Evolutionary conservation across 1,140 invertebrate species (phyloP).

Genomic region (Heliconius hermathena): DNA sequence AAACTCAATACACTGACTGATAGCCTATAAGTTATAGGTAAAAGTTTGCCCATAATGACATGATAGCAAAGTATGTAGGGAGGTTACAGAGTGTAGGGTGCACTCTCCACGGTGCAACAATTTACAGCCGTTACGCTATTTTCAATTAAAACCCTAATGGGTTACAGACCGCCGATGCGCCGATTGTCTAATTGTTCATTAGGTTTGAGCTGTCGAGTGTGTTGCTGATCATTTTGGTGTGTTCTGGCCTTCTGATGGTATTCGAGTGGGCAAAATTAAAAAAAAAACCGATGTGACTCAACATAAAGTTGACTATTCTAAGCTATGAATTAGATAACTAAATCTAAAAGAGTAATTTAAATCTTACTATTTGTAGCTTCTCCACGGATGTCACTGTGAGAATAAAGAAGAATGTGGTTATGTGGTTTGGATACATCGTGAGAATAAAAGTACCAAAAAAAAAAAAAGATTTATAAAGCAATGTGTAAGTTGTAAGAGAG

Average conservation of each 20-base stretch:
- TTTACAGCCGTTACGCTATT: slow-evolving; percentile 82
- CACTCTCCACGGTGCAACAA: slow-evolving; percentile 61
- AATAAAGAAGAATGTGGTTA: too few species aligned
- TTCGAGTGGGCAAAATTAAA: too few species aligned
- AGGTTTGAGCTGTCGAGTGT: slow-evolving; percentile 43
- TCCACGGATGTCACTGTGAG: too few species aligned
- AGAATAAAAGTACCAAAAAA: too few species aligned
- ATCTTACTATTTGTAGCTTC: too few species aligned
- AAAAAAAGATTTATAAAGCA: too few species aligned
- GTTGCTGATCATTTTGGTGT: not conserved
- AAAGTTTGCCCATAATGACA: slow-evolving; percentile 51
- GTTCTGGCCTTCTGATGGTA: not conserved
- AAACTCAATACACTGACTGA: not conserved
- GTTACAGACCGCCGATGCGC: slow-evolving; percentile 77
- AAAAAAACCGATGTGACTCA: too few species aligned
- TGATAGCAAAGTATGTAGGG: slow-evolving; percentile 35
- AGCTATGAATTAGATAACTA: too few species aligned
- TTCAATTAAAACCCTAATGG: slow-evolving; percentile 83
- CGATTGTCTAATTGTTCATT: slow-evolving; percentile 75
- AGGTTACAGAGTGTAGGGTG: slow-evolving; percentile 43
- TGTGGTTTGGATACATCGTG: too few species aligned
- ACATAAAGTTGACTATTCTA: too few species aligned
- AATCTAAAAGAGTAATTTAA: too few species aligned
- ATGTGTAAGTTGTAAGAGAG: too few species aligned
- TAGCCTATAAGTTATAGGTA: not conserved